Base-by-base conservation (phyloP, 2,888 invertebrate species). In the Diachrysia chrysitis region DNA sequence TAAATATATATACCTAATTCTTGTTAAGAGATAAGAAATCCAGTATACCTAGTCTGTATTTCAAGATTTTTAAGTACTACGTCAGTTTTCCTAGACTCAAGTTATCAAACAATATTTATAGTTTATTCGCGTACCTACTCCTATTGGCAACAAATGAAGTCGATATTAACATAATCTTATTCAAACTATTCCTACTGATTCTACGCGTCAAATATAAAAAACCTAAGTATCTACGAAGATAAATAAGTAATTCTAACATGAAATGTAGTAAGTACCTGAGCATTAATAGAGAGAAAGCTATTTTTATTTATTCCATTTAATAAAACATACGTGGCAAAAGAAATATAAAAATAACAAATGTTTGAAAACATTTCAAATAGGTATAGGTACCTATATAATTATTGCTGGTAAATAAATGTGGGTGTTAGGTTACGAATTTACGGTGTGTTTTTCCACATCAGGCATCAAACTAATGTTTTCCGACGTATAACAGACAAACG, bases 381-480 rank as follows among this genome's bases (percentile, higher is more conserved):
- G n/a, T n/a, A n/a, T n/a, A n/a, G n/a, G n/a, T n/a, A n/a, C n/a
- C n/a, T n/a, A n/a, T 6, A 17, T 32, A 51, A 37, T 29, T 5
- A 61, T 68, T 51, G 53, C 58, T 54, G 25, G 25, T 53, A 35
- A 1, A 58, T n/a, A 54, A 16, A 63, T 63, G 37, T 59, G 25
- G 54, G n/a, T 54, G 68, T 58, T 37, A 51, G 51, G 35, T 60
- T 53, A 53, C 48, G 70, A 57, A 46, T 29, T 60, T 53, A 53
- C 48, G 70, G 56, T 67, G 67, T 76, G 68, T 79, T 65, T 70
- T 78, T 65, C 68, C 63, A 46, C 67, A 63, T 71, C 63, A 65
- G 64, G 59, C 69, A 48, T 58, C 59, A 66, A 54, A 32, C 69
- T 84, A 84, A 84, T 82, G 84, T 74, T 77, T 84, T 84, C 82